Evolutionary conservation across 2,797 vertebrate genomes (phyloP), one percentile per base, ranked within the genome.

Genomic region (Diceros bicornis): DNA sequence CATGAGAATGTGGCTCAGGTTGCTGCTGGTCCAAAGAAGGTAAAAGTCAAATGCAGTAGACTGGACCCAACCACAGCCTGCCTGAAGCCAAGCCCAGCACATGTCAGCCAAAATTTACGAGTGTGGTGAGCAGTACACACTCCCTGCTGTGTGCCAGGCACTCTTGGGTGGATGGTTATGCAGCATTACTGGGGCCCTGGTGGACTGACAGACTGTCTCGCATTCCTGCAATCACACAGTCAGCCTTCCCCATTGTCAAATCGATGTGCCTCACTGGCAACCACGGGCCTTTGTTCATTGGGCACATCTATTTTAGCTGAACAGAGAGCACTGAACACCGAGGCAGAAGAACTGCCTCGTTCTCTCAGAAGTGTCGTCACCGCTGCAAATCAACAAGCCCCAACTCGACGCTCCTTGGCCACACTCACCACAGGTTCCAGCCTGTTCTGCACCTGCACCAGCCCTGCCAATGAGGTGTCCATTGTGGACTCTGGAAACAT

Each of bases 361-460:
- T 52, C 37, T 34, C 87, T 97, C 94, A 71, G 37, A 92, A 95
- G 27, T 55, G 72, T 84, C 90, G 88, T 71, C 18, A 66, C 84
- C 71, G 47, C 71, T 83, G 59, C 21, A 62, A 66, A 84, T 2
- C 72, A 89, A 93, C 68, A 47, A 68, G 93, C 85, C 82, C 62
- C 0, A 0, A 90, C 71, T 74, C 16, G 1, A 7, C 37, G 88
- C 14, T 81, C 89, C 52, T 96, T 68, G 94, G 61, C 55, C 71
- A 34, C 83, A 96, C 75, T 93, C 0, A 4, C 25, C 1, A 41
- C 52, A 50, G 1, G 74, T 0, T 0, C 61, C 96, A 96, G 89
- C 55, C 71, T 97, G 85, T 27, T 75, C 68, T 91, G 72, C 34
- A 11, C 0, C 0, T 69, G 85, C 84, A 50, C 62, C 37, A 89